These are phyloP conservation scores for Dasypogon diadema DNA, from an alignment of 2,888 invertebrate species.

Conservation along the genomic window DNA sequence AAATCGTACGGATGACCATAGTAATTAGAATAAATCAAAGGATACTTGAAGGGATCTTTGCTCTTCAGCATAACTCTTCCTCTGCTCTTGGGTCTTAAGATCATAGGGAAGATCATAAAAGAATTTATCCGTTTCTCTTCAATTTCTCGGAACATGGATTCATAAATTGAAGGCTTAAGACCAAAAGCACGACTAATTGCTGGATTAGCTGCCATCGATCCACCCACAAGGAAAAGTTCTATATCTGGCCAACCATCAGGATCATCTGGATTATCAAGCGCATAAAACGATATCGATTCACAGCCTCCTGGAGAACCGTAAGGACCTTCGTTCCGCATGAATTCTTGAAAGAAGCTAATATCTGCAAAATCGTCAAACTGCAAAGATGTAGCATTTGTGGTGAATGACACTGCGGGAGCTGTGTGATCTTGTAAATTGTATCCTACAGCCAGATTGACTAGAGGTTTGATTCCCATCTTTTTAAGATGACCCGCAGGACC, in stretches of 20 bases:
- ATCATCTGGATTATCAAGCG: constrained; percentile 70
- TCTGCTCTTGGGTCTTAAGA: constrained; percentile 74
- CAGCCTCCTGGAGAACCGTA: constrained; percentile 70
- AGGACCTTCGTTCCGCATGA: constrained; percentile 62
- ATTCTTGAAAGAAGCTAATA: constrained; percentile 58
- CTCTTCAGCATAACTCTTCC: constrained; percentile 74
- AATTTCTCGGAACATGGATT: constrained; percentile 64
- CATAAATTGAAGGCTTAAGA: constrained; percentile 64
- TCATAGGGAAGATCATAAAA: constrained; percentile 71
- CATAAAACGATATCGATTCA: constrained; percentile 72
- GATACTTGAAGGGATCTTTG: constrained; percentile 73
- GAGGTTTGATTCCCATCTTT: constrained; percentile 70
- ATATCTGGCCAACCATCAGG: constrained; percentile 72
- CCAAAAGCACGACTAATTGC: constrained; percentile 62
- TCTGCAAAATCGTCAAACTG: constrained; percentile 62
- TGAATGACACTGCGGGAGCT: constrained; percentile 74
- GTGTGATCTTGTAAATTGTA: constrained; percentile 79
- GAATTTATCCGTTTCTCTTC: constrained; percentile 60
- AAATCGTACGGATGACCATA: constrained; percentile 72
- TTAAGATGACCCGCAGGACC: constrained; percentile 75
- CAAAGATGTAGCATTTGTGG: constrained; percentile 63
- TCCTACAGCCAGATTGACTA: constrained; percentile 75
- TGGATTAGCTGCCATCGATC: constrained; percentile 63
- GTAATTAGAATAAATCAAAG: constrained; percentile 76
- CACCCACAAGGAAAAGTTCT: constrained; percentile 74